These are phyloP conservation scores for Ellobium chinense DNA, from an alignment of 2,888 invertebrate species.

Conservation along the genomic window DNA sequence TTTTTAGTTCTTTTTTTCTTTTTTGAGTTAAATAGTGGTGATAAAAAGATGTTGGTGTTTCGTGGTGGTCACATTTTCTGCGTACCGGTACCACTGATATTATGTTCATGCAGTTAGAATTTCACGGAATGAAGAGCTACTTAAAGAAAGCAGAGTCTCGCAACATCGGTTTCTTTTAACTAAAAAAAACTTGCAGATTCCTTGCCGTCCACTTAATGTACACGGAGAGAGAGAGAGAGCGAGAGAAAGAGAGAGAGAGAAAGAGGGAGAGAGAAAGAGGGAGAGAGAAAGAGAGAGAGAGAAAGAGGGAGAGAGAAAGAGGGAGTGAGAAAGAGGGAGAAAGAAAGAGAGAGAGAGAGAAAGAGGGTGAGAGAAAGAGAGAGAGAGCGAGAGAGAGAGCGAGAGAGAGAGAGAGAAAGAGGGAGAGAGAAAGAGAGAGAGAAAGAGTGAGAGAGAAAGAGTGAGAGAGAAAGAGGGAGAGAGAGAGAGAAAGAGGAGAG, in stretches of 20 bases:
- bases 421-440: background rate
- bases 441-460: background rate
- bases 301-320: background rate
- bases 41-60: no score
- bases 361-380: background rate
- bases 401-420: conserved; percentile 16
- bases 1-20: no score
- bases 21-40: no score
- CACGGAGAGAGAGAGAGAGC: background rate
- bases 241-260: background rate
- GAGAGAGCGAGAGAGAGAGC: conserved; percentile 16
- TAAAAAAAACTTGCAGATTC: no score
- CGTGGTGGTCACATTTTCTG: no score
- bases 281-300: background rate
- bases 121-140: no score
- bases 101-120: no score
- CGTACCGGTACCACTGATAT: no score
- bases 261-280: background rate
- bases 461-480: conserved; percentile 12
- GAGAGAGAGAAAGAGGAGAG: conserved; percentile 5
- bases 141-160: no score
- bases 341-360: conserved; percentile 2
- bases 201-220: no score
- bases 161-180: no score
- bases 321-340: background rate